Base-by-base conservation (phyloP, 2,113 vertebrate genomes). In the Odontesthes bonariensis region DNA sequence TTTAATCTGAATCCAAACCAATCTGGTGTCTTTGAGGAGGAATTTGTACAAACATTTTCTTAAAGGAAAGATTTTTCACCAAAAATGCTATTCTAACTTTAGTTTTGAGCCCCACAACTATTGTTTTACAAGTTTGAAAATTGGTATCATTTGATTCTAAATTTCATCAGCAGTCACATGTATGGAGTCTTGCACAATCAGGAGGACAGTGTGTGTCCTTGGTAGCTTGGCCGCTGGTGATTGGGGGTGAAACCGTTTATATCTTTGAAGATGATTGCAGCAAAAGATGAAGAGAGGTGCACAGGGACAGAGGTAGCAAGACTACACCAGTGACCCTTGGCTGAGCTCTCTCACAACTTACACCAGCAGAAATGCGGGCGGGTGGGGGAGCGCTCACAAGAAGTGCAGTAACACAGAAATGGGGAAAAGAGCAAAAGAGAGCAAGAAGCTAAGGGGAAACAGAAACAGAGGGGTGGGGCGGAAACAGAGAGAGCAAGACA, bases 291-390 rank as follows among this genome's bases (percentile, higher is more conserved):
- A 90, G 67, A 70, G 73, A 60, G 69, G 77, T 83, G 73, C 79
- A 70, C 22, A 51, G 73, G 73, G 84, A 84, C 32, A 9, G 69
- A 68, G 79, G 58, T 49, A 85, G 86, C 85, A 89, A 86, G 72
- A 86, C 77, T 87, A 85, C 88, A 86, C 76, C 86, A 27, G 44
- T 92, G 91, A 94, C 88, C 93, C 89, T 90, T 91, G 92, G 91
- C 92, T 93, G 92, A 94, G 92, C 92, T 91, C 77, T 76, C 77
- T 62, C 86, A 87, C 85, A 90, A 83, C 88, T 90, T 78, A 65
- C 78, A 89, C 82, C 87, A 79, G 87, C 88, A 88, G 87, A 90
- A 92, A 86, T 75, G 83, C 82, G 62, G 78, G 79, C 81, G 87
- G 77, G 81, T 72, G 79, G 81, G 75, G 79, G 60, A 62, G 77